A percentile compares a stretch with the other conserved stretches of the same genome.
Evolutionary conservation across 2,888 invertebrate genomes (phyloP).

Genomic region (Thalpophila matura): DNA sequence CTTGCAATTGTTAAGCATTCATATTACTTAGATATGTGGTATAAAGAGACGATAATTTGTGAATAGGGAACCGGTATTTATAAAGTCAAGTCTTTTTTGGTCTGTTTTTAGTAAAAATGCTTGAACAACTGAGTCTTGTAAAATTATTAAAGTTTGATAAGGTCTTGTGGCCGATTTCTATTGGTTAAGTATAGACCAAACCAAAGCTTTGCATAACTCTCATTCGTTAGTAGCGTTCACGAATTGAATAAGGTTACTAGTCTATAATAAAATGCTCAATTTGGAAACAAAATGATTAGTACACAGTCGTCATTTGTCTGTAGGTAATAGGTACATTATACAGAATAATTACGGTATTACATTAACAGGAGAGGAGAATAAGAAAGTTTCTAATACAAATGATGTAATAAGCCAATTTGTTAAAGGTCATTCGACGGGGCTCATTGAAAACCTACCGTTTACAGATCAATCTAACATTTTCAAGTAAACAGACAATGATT

Average conservation of each 20-base stretch:
- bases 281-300: too few species aligned
- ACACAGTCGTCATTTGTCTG: neutral
- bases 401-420: slow-evolving; percentile 22
- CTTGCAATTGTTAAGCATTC: slow-evolving; percentile 55
- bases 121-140: too few species aligned
- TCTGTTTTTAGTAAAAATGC: too few species aligned
- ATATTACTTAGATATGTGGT: slow-evolving; percentile 33
- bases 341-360: slow-evolving; percentile 7
- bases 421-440: slow-evolving; percentile 13
- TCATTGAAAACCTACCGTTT: neutral
- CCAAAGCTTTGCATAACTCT: too few species aligned
- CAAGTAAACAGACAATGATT: neutral
- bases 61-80: neutral
- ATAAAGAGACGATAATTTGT: slow-evolving; percentile 20
- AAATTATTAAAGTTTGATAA: too few species aligned
- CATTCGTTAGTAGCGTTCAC: too few species aligned
- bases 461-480: slow-evolving; percentile 11
- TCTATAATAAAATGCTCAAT: too few species aligned
- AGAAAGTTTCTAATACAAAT: slow-evolving; percentile 19
- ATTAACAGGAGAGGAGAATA: neutral
- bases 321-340: neutral
- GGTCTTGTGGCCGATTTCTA: too few species aligned
- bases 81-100: too few species aligned
- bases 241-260: too few species aligned
- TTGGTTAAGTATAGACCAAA: too few species aligned